These are phyloP conservation scores for Lepidochrysops patricia DNA, from an alignment of 2,888 invertebrate species.

Conservation along the genomic window DNA sequence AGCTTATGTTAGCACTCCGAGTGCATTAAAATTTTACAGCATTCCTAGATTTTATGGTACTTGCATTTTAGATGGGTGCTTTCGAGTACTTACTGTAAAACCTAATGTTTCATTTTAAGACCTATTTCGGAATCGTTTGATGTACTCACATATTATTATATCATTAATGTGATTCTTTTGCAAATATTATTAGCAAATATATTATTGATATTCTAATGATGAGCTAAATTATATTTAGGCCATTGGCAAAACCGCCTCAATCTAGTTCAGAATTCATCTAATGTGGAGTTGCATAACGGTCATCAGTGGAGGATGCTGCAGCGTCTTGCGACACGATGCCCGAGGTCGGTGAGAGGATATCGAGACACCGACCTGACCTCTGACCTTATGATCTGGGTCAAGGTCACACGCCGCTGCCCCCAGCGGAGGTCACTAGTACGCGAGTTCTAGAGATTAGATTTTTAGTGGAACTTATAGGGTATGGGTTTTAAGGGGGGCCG, in stretches of 20 bases:
- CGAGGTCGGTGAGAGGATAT: constrained; percentile 7
- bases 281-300: not conserved
- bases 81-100: too few species aligned
- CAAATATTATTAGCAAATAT: too few species aligned
- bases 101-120: too few species aligned
- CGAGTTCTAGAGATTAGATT: too few species aligned
- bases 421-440: not conserved
- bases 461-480: not conserved
- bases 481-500: not conserved
- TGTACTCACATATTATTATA: too few species aligned
- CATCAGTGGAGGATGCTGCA: not conserved
- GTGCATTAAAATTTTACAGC: not conserved
- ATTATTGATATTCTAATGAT: too few species aligned
- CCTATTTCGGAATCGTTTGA: too few species aligned
- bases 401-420: constrained; percentile 41
- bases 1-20: not conserved
- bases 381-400: constrained; percentile 44
- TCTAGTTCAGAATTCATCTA: not conserved
- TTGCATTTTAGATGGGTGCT: too few species aligned
- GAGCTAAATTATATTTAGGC: too few species aligned
- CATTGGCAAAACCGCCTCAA: not conserved
- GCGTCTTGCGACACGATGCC: not conserved
- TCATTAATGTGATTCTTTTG: too few species aligned
- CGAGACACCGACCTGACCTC: constrained; percentile 30
- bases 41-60: not conserved